Evolutionary conservation across 2,797 vertebrate species (phyloP), one percentile per base, ranked within the genome.

Genomic region (Rousettus madagascariensis): DNA sequence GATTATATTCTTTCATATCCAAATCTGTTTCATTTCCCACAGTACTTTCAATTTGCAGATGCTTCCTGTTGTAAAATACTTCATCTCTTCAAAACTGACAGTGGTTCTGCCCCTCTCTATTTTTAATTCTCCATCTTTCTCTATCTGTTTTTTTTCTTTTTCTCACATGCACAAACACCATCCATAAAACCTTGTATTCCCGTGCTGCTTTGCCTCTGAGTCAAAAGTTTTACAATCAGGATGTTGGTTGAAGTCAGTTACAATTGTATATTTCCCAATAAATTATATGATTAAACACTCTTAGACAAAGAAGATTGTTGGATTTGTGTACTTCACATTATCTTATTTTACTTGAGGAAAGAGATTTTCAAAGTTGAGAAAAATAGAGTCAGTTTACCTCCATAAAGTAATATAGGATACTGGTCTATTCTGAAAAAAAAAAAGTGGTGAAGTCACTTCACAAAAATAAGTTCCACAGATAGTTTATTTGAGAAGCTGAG

Each of bases 91-190:
- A 95, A 53, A 92, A 96, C 65, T 84, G 86, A 85, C 80, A 79
- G 51, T 82, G 26, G 86, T 51, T 26, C 41, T 83, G 24, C 28
- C 38, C n/a, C 24, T 91, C 59, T 95, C 86, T 96, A 84, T 83
- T 86, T 96, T 97, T 90, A 95, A 74, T 96, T 46, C 11, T 75
- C 72, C 88, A 17, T 88, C 61, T 96, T 92, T 94, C n/a, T 92
- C 51, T 59, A 84, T 93, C 43, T 87, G 53, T 85, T 95, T 94
- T 90, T 95, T 94, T 90, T 92, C 16, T 86, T 61, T 93, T 95
- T 80, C 19, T 94, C 72, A 77, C n/a, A 75, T 68, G n/a, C 26
- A 84, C 30, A 90, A 79, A 89, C 11, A 46, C 9, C 15, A 75
- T 88, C 49, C 24, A 90, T 83, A 46, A 92, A 95, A 8, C 16